Evolutionary conservation across 2,113 vertebrate species (phyloP), one percentile per base, ranked within the genome.

Genomic region (Scalopus aquaticus): DNA sequence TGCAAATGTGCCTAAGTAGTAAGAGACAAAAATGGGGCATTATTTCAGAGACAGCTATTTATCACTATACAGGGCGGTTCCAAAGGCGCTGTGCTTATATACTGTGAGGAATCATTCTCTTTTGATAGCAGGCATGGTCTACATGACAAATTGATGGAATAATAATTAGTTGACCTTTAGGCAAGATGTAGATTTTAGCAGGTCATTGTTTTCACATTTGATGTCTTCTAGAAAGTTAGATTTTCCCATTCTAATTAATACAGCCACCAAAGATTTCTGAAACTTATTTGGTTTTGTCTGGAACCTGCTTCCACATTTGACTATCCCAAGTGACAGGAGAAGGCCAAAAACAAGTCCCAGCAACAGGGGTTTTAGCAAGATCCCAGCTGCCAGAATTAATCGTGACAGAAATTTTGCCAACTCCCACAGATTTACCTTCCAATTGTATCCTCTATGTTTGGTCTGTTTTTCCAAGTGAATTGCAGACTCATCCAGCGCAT

Each of bases 341-440:
- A 86, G 24, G 67, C 78, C 91, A 64, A 82, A 92, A 95, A 65
- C 26, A 88, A 72, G n/a, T 30, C 44, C 69, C 46, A 93, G 49
- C 17, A 85, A 77, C 12, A 11, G 5, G 19, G 5, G 9, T 72
- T 83, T 91, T 67, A 64, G 6, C 1, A 81, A n/a, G 51, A 85
- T 46, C 81, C 35, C 16, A 93, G 46, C 13, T 81, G 24, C 39
- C 37, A 88, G 54, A 92, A 77, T 88, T 20, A 86, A 67, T 81
- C 7, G 4, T 86, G 44, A 78, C 35, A 94, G 56, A 92, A 78
- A 62, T 9, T 74, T 92, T 91, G 35, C 37, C 78, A 96, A 4
- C 54, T 91, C 22, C 44, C 16, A 56, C 37, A 88, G 51, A 88
- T 74, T 35, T 58, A 70, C 19, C 10, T 9, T 88, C 30, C 42